Evolutionary conservation across 2,888 invertebrate genomes (phyloP).

Genomic region (Allophyes oxyacanthae): DNA sequence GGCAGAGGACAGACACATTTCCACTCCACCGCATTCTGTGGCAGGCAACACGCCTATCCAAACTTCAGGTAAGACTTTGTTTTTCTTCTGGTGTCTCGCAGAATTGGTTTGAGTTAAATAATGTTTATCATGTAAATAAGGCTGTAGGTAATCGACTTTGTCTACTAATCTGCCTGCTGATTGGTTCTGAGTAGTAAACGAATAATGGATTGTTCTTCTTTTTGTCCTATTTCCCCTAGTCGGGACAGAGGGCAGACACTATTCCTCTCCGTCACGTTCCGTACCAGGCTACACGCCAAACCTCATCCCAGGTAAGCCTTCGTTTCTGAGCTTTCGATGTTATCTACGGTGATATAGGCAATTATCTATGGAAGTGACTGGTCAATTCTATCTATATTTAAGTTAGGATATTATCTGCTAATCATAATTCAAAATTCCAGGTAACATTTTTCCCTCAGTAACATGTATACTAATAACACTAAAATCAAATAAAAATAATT

Average conservation of each 20-base stretch:
- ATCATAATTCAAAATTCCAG: no score
- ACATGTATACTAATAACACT: no score
- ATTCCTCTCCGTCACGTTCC: background rate
- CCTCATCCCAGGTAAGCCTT: background rate
- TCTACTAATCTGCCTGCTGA: background rate
- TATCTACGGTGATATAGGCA: no score
- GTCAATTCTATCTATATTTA: no score
- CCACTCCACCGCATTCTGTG: background rate
- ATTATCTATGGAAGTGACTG: no score
- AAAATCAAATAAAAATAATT: background rate
- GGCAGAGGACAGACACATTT: constrained; percentile 7
- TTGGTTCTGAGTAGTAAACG: no score
- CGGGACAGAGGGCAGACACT: constrained; percentile 8
- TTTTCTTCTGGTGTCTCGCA: background rate
- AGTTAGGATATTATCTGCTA: no score
- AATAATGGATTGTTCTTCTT: no score
- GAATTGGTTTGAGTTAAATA: background rate
- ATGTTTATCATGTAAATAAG: background rate
- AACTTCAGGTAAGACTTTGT: background rate
- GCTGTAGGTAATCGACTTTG: background rate
- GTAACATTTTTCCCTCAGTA: no score
- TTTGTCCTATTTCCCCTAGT: constrained; percentile 5
- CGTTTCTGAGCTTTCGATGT: no score
- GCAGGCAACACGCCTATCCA: constrained; percentile 2
- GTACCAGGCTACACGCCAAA: background rate